Percentiles rank a stretch among this genome's conserved stretches.
phyloP scores from a whole-genome alignment of 2,113 vertebrate species.

The Phycodurus eques region DNA sequence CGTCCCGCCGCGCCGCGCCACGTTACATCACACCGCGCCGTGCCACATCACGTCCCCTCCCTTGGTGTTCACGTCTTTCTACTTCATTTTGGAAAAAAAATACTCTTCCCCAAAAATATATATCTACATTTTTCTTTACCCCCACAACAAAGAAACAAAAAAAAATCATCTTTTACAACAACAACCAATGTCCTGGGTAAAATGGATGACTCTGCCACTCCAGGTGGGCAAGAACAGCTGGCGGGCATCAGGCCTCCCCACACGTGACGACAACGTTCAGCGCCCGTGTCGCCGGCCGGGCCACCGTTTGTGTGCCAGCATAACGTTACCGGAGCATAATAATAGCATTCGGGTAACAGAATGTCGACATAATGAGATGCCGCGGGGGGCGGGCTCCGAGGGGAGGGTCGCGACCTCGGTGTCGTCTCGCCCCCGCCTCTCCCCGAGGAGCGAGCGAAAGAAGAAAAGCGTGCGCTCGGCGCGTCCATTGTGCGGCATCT shows the following conservation, averaged over 20 bases:
- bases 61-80: too few species aligned
- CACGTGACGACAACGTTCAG: neutral
- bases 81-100: too few species aligned
- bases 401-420: constrained; percentile 36
- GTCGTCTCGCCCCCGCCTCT: constrained; percentile 43
- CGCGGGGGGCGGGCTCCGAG: constrained; percentile 33
- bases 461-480: constrained; percentile 42
- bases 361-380: constrained; percentile 27
- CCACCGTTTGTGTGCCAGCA: constrained; percentile 11
- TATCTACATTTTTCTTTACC: too few species aligned
- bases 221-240: constrained; percentile 51
- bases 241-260: constrained; percentile 18
- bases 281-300: neutral
- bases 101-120: too few species aligned
- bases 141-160: too few species aligned
- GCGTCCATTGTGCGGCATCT: constrained; percentile 61
- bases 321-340: neutral
- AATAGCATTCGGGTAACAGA: constrained; percentile 3
- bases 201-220: too few species aligned
- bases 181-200: too few species aligned
- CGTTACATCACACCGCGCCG: too few species aligned
- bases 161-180: too few species aligned
- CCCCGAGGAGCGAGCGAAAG: constrained; percentile 42
- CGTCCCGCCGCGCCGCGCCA: too few species aligned
- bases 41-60: too few species aligned